Conservation (phyloP, 64 coral and sea anemone genomes). For the Montipora foliosa region DNA sequence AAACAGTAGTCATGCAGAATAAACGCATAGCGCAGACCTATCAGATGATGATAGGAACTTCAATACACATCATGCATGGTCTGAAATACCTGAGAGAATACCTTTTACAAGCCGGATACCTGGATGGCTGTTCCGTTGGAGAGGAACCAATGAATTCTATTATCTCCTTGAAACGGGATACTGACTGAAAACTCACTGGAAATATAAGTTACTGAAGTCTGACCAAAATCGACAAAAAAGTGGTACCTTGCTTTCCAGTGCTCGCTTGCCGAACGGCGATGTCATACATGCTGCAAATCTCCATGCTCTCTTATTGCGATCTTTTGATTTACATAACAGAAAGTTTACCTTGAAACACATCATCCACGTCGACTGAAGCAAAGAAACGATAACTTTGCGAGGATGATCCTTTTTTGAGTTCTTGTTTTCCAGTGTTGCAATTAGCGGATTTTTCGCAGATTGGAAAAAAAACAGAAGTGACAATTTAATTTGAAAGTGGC, state of each 20-base stretch:
- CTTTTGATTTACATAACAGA: constrained; percentile 12
- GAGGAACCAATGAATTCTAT: constrained; percentile 30
- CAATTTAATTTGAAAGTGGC: constrained; percentile 4
- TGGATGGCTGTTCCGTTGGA: constrained; percentile 44
- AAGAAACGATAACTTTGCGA: not conserved
- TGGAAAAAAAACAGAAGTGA: not conserved
- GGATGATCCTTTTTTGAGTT: not conserved
- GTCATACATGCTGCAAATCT: not conserved
- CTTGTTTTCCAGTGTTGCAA: not conserved
- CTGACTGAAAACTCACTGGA: constrained; percentile 45
- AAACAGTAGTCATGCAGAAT: not conserved
- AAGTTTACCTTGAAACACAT: constrained; percentile 6
- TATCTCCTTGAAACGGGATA: constrained; percentile 45
- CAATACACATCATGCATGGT: constrained; percentile 41
- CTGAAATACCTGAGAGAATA: constrained; percentile 57
- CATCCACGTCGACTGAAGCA: not conserved
- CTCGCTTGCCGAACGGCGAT: not conserved
- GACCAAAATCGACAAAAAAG: constrained; percentile 27
- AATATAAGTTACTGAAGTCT: constrained; percentile 39
- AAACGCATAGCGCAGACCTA: not conserved
- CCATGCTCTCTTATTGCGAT: not conserved
- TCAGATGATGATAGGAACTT: not conserved
- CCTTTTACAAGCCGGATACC: constrained; percentile 38
- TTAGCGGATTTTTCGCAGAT: not conserved
- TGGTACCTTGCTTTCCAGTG: constrained; percentile 47